Percentiles rank a stretch among this genome's conserved stretches.
phyloP scores from a whole-genome alignment of 2,888 invertebrate genomes.

The Eupithecia exiguata region DNA sequence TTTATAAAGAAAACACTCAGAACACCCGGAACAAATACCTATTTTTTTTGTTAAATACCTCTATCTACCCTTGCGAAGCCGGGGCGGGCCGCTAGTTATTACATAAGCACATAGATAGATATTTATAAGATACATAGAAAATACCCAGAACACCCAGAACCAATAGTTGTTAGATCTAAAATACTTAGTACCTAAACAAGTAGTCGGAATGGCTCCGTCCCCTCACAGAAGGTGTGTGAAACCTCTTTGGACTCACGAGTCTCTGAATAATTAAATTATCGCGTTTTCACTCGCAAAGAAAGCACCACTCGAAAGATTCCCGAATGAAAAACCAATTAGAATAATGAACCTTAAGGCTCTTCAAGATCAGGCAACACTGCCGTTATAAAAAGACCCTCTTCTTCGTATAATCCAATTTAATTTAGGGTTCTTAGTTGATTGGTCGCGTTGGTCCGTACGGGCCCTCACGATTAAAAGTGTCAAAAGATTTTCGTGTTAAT shows the following conservation, averaged over 20 bases:
- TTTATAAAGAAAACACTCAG: too few species aligned
- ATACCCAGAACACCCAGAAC: too few species aligned
- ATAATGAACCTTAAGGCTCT: constrained; percentile 77
- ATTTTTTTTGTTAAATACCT: too few species aligned
- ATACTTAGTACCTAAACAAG: neutral
- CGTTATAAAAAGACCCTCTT: constrained; percentile 44
- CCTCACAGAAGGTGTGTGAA: constrained; percentile 22
- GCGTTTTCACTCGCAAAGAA: constrained; percentile 67
- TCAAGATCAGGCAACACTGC: constrained; percentile 50
- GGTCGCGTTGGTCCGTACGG: constrained; percentile 36
- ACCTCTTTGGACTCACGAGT: constrained; percentile 39
- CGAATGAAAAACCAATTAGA: constrained; percentile 69
- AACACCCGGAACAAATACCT: too few species aligned
- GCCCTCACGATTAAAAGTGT: constrained; percentile 52
- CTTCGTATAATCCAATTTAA: neutral
- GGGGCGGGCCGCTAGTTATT: too few species aligned
- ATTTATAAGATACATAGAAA: too few species aligned
- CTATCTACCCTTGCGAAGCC: too few species aligned
- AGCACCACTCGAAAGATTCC: constrained; percentile 72
- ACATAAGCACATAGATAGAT: too few species aligned
- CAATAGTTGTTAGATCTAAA: neutral
- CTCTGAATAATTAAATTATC: constrained; percentile 78
- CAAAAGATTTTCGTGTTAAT: constrained; percentile 65
- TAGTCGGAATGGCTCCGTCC: neutral
- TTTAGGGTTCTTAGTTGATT: constrained; percentile 23